phyloP scores from a whole-genome alignment of 2,797 vertebrate genomes.

The Rousettus madagascariensis region DNA sequence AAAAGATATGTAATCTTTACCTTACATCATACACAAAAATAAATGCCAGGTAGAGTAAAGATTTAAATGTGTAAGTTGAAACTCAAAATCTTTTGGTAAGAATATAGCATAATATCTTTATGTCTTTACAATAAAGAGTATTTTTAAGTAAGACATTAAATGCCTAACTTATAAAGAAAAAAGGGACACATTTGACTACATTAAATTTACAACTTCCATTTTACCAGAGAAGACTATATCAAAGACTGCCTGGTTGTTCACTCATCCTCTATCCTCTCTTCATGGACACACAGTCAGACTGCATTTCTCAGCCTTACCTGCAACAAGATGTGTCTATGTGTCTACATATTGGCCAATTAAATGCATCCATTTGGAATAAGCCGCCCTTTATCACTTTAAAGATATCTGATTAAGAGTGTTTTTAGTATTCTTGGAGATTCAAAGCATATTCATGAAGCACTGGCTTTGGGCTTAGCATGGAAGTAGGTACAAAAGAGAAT shows the following conservation, averaged over 20 bases:
- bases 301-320: neutral
- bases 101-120: neutral
- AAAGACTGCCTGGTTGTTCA: neutral
- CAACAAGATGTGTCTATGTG: neutral
- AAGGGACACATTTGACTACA: neutral
- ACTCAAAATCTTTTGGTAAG: neutral
- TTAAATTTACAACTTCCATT: neutral
- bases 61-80: neutral
- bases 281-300: neutral
- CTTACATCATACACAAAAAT: neutral
- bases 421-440: neutral
- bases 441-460: neutral
- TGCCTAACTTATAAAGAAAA: neutral
- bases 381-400: neutral
- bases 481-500: neutral
- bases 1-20: slow-evolving; percentile 26
- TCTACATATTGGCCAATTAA: neutral
- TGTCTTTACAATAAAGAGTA: neutral
- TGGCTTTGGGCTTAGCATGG: neutral
- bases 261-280: neutral
- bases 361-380: neutral
- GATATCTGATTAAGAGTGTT: neutral
- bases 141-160: slow-evolving; percentile 24
- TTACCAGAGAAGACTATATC: neutral
- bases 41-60: neutral